phyloP scores from a whole-genome alignment of 2,113 vertebrate genomes.

The Zosterops borbonicus region DNA sequence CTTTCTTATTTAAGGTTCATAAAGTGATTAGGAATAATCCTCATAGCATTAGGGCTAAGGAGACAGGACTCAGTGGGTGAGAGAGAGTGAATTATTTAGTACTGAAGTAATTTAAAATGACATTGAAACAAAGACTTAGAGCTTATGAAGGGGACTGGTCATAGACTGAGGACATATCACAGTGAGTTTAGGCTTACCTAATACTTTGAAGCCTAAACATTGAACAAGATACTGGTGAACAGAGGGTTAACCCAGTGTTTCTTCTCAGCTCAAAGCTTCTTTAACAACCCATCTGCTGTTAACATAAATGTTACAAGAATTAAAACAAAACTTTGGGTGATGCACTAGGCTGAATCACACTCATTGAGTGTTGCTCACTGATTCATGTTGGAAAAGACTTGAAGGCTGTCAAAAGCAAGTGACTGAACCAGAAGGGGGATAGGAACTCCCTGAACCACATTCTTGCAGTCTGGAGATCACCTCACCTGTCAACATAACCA shows the following conservation, averaged over 20 bases:
- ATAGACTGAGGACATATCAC: background rate
- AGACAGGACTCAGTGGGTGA: background rate
- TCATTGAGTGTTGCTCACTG: background rate
- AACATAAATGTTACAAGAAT: background rate
- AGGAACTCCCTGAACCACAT: conserved; percentile 32
- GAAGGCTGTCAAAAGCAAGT: background rate
- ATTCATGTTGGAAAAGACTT: background rate
- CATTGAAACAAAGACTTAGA: background rate
- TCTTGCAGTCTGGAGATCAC: background rate
- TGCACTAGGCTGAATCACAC: background rate
- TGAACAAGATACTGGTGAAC: background rate
- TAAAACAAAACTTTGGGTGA: background rate
- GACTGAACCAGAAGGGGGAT: background rate
- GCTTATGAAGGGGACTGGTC: background rate
- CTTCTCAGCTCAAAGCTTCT: background rate
- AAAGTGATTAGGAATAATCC: background rate
- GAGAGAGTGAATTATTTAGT: background rate
- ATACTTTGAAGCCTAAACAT: background rate
- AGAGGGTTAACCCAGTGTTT: background rate
- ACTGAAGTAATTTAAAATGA: background rate
- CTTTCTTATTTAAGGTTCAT: conserved; percentile 12
- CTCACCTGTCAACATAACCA: background rate
- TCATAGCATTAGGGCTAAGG: background rate
- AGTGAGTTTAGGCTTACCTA: background rate
- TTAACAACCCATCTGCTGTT: background rate